Conservation (phyloP, 2,113 vertebrate genomes). For the Blennius ocellaris region DNA sequence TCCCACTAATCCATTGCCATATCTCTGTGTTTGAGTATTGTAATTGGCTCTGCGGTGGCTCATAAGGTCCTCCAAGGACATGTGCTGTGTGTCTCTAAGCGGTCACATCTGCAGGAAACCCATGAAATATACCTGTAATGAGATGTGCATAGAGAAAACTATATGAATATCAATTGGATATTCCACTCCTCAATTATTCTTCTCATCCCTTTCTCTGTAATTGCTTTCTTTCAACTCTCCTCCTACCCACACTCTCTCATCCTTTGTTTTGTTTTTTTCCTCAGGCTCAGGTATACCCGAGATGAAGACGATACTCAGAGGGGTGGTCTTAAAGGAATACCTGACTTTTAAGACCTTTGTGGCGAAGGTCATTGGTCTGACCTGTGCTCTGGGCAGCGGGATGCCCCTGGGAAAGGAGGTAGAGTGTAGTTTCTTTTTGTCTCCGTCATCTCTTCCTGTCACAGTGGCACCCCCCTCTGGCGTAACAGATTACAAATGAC, state of each 20-base stretch:
- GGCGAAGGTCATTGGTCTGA: slow-evolving; percentile 98
- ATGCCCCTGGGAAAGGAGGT: slow-evolving; percentile 99
- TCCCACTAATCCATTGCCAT: slow-evolving; percentile 22
- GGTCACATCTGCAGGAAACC: slow-evolving; percentile 49
- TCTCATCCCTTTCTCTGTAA: slow-evolving; percentile 48
- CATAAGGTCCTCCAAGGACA: slow-evolving; percentile 51
- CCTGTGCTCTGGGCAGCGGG: slow-evolving; percentile 95
- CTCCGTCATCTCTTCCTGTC: slow-evolving; percentile 1
- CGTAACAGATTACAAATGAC: slow-evolving; percentile 20
- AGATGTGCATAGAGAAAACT: slow-evolving; percentile 61
- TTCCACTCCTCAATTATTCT: slow-evolving; percentile 45
- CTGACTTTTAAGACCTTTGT: slow-evolving; percentile 98
- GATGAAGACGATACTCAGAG: slow-evolving; percentile 98
- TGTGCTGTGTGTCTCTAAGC: slow-evolving; percentile 4
- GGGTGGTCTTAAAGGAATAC: slow-evolving; percentile 97
- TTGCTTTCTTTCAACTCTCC: slow-evolving; percentile 56
- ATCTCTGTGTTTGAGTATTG: slow-evolving; percentile 53
- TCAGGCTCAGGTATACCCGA: slow-evolving; percentile 97
- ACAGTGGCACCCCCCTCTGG: not conserved
- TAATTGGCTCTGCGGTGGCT: slow-evolving; percentile 42
- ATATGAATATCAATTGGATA: slow-evolving; percentile 70
- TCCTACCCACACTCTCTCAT: slow-evolving; percentile 50
- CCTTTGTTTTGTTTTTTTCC: slow-evolving; percentile 18
- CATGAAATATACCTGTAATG: slow-evolving; percentile 46
- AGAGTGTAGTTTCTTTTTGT: slow-evolving; percentile 36